phyloP scores from a whole-genome alignment of 1,140 invertebrate genomes.

The Ips nitidus region DNA sequence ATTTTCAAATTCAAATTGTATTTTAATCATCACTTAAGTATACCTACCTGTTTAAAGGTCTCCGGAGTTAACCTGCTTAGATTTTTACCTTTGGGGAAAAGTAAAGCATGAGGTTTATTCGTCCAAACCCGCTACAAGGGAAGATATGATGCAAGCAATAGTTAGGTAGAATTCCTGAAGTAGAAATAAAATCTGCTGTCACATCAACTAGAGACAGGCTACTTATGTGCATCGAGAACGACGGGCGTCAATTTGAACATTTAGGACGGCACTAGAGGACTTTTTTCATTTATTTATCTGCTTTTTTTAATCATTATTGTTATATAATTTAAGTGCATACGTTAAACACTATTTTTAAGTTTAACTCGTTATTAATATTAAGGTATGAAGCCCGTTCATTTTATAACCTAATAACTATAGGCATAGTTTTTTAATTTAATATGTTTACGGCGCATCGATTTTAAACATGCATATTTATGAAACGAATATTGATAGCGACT shows the following conservation, averaged over 20 bases:
- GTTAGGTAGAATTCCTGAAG: not conserved
- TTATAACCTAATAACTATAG: too few relatives aligned
- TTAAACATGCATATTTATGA: too few relatives aligned
- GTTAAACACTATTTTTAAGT: too few relatives aligned
- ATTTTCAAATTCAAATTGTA: not conserved
- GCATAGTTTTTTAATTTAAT: too few relatives aligned
- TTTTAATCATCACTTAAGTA: not conserved
- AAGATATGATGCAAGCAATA: slow-evolving; percentile 13
- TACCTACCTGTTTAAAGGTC: not conserved
- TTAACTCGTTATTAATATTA: too few relatives aligned
- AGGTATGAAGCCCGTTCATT: too few relatives aligned
- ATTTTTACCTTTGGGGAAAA: slow-evolving; percentile 2
- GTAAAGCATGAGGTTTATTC: slow-evolving; percentile 1
- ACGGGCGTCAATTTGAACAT: slow-evolving; percentile 26
- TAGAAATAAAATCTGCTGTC: slow-evolving; percentile 18
- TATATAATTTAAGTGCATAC: too few relatives aligned
- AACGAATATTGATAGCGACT: too few relatives aligned
- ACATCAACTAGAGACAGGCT: slow-evolving; percentile 9
- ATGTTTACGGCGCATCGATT: too few relatives aligned
- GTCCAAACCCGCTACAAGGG: not conserved
- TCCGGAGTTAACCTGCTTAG: slow-evolving; percentile 6
- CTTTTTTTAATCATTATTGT: too few relatives aligned
- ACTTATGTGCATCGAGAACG: slow-evolving; percentile 14
- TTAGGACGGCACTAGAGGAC: slow-evolving; percentile 8
- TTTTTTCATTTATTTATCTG: too few relatives aligned